Percentiles rank a stretch among this genome's conserved stretches.
Evolutionary conservation across 2,797 vertebrate genomes (phyloP).

Genomic region (Sebastes hubbsi): DNA sequence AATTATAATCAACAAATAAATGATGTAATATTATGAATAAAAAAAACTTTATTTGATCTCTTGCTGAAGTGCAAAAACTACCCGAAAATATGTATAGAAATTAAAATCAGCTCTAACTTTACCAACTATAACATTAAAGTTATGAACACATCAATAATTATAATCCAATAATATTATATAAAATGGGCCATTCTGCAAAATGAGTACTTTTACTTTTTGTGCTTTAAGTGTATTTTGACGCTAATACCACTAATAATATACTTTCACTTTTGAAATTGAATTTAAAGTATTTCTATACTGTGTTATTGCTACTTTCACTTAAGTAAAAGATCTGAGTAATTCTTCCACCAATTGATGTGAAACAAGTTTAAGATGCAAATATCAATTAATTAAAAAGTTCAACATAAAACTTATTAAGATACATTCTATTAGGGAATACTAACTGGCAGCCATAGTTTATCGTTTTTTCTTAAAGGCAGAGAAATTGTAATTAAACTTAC

Average conservation of each 20-base stretch:
- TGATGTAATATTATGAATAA: no score
- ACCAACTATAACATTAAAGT: not conserved
- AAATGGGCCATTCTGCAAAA: not conserved
- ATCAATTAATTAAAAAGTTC: not conserved
- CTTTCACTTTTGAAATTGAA: not conserved
- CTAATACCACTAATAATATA: not conserved
- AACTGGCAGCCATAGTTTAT: not conserved
- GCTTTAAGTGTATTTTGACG: not conserved
- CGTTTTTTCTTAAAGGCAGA: accelerated
- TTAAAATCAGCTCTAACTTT: no score
- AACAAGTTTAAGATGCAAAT: not conserved
- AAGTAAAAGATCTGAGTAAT: not conserved
- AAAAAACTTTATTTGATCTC: no score
- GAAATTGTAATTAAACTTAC: accelerated
- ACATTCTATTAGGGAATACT: not conserved
- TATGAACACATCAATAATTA: not conserved
- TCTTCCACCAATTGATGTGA: not conserved
- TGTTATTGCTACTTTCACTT: not conserved
- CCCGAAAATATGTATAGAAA: no score
- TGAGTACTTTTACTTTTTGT: not conserved
- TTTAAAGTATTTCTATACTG: not conserved
- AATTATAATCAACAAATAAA: no score
- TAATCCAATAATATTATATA: not conserved
- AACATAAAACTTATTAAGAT: not conserved
- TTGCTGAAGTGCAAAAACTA: no score